Evolutionary conservation across 2,888 invertebrate genomes (phyloP), one percentile per base, ranked within the genome.

Genomic region (Drosophila austrosaltans): DNA sequence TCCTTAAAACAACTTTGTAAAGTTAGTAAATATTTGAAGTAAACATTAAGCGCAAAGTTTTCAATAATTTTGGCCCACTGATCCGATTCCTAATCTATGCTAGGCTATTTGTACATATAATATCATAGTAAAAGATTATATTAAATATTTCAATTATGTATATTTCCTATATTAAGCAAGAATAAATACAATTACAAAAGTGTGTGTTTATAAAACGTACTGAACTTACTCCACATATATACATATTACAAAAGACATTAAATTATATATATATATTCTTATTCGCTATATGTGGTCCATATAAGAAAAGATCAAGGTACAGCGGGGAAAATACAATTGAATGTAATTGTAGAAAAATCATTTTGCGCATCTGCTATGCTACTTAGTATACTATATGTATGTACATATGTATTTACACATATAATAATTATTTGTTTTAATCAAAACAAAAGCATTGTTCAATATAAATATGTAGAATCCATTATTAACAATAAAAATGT

Each of bases 391-490:
- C 44, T 32, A 30, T 54, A 54, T 22, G 3, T 48, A 22, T 22
- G 10, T 5, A 28, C 10, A 12, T 39, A 3, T 48, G 48, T 48
- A 4, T 25, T 12, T 36, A 36, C 10, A 2, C n/a, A 63, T 53
- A 40, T 56, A 42, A 58, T 48, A n/a, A 56, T 39, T 59, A 62
- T 65, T 63, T 58, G 63, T 63, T 72, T 65, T 73, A 78, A 73
- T 72, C 85, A 64, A 72, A 72, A 84, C 79, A 84, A 85, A 79
- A 85, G 85, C 82, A 84, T 87, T 84, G 85, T 83, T 75, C 70
- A 65, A 67, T 60, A 42, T 40, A 59, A 44, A 67, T 48, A 48
- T 48, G 48, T 48, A 48, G 10, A 48, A 48, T 12, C 48, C 48
- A 61, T 22, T 42, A 67, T 42, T 58, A 25, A 62, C 44, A 56